A percentile compares a stretch with the other conserved stretches of the same genome.
phyloP scores from a whole-genome alignment of 1,140 invertebrate species.

The Aporrectodea caliginosa region DNA sequence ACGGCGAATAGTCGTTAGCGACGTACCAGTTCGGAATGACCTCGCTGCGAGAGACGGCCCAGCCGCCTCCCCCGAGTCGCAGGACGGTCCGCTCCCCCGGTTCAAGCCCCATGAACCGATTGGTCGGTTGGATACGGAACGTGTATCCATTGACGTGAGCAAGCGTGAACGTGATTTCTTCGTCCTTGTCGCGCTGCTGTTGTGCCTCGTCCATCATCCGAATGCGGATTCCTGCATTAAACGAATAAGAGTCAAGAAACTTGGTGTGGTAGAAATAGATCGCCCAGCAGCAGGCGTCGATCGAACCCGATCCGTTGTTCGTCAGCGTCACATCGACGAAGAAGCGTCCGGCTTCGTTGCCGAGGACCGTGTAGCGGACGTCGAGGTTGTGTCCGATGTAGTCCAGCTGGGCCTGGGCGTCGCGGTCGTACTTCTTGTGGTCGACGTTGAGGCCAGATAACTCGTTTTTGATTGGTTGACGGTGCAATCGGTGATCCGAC shows the following conservation, averaged over 20 bases:
- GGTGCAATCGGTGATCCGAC: too few relatives aligned
- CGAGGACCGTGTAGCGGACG: not conserved
- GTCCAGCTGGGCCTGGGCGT: constrained; percentile 14
- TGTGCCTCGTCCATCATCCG: not conserved
- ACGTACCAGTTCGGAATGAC: constrained; percentile 8
- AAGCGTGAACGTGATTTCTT: not conserved
- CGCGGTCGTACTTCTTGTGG: too few relatives aligned
- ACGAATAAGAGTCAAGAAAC: constrained; percentile 1
- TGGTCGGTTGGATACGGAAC: not conserved
- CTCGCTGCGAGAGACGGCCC: constrained; percentile 6
- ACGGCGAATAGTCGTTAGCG: not conserved
- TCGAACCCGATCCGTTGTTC: not conserved
- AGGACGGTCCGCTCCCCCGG: not conserved
- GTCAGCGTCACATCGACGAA: constrained; percentile 12
- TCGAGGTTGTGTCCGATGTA: not conserved
- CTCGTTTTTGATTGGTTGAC: too few relatives aligned
- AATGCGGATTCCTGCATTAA: not conserved
- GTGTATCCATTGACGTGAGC: constrained; percentile 10
- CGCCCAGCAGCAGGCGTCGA: constrained; percentile 11
- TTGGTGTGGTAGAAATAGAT: constrained; percentile 22
- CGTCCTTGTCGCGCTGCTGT: not conserved
- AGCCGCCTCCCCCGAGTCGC: not conserved
- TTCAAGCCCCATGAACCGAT: not conserved
- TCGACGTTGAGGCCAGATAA: too few relatives aligned
- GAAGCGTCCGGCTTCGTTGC: constrained; percentile 1